phyloP scores from a whole-genome alignment of 2,888 invertebrate species.

The Linyphia triangularis region DNA sequence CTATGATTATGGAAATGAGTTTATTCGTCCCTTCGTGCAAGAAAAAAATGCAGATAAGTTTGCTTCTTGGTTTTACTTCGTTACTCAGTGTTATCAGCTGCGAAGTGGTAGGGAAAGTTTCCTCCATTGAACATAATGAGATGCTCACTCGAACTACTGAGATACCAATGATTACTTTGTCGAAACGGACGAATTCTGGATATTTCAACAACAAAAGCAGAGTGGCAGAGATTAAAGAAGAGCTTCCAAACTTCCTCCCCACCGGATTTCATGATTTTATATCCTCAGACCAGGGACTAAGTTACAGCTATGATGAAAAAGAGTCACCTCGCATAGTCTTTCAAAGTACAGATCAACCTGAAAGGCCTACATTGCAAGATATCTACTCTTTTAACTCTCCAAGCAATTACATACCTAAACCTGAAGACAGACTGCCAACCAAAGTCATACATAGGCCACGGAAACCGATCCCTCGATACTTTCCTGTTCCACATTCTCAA shows the following conservation, averaged over 20 bases:
- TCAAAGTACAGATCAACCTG: no score
- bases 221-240: background rate
- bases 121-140: background rate
- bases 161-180: background rate
- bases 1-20: background rate
- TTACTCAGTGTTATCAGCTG: background rate
- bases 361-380: background rate
- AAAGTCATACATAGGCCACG: background rate
- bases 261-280: slow-evolving; percentile 46
- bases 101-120: background rate
- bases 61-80: background rate
- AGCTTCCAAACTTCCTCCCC: slow-evolving; percentile 32
- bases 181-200: background rate
- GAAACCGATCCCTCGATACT: background rate
- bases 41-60: background rate
- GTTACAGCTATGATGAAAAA: background rate
- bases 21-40: background rate
- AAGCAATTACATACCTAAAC: background rate
- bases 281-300: slow-evolving; percentile 45
- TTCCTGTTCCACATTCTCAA: background rate
- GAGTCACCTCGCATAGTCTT: background rate
- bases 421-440: slow-evolving; percentile 20
- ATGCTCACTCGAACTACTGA: background rate
- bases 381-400: background rate
- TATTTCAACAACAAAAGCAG: background rate